These are phyloP conservation scores for Acomys russatus DNA, from an alignment of 2,797 vertebrate genomes.

Conservation along the genomic window DNA sequence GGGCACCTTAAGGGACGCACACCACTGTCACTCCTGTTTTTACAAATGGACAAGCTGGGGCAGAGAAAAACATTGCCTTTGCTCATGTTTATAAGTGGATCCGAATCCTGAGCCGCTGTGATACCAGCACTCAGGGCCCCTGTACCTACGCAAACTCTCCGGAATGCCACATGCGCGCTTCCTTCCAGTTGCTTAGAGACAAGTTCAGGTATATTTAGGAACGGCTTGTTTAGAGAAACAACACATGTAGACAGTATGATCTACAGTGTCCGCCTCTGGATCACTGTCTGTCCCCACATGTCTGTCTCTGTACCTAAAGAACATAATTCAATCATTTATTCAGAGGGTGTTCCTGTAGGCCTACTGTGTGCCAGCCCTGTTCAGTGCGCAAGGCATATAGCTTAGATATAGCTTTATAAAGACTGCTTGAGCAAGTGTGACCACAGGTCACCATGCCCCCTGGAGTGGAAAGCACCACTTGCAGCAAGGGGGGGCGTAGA, in stretches of 20 bases:
- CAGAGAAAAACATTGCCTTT: background rate
- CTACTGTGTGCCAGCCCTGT: background rate
- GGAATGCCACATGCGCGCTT: background rate
- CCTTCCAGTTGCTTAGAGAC: background rate
- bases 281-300: background rate
- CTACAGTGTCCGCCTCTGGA: background rate
- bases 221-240: background rate
- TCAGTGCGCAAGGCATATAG: no score
- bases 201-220: background rate
- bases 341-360: background rate
- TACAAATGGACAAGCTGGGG: background rate
- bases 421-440: background rate
- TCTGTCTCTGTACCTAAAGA: background rate
- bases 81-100: accelerated
- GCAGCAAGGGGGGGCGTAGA: background rate
- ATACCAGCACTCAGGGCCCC: accelerated
- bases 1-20: background rate
- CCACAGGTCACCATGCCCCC: background rate
- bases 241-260: background rate
- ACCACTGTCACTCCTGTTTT: background rate
- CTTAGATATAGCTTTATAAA: background rate
- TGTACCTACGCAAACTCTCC: background rate
- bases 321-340: background rate
- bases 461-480: background rate
- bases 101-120: background rate